Conservation (phyloP, 2,113 vertebrate genomes). For the Calonectris borealis region DNA sequence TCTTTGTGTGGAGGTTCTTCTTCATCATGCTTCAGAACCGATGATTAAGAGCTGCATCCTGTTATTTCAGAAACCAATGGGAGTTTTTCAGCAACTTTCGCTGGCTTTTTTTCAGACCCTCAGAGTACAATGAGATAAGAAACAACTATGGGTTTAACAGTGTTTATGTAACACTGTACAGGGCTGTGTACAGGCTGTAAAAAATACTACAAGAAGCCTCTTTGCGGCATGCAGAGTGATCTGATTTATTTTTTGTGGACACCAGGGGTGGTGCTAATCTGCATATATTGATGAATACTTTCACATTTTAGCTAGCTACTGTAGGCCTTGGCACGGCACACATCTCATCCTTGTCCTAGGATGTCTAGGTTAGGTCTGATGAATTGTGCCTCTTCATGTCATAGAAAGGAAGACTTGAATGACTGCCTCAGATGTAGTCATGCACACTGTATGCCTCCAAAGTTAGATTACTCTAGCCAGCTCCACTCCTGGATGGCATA, state of each 20-base stretch:
- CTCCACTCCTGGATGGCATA: background rate
- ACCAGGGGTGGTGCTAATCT: background rate
- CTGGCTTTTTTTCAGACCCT: background rate
- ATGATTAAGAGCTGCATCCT: background rate
- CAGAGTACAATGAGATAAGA: background rate
- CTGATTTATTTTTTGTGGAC: background rate
- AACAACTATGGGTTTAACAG: background rate
- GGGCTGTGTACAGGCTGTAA: background rate
- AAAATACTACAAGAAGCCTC: background rate
- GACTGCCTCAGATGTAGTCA: background rate
- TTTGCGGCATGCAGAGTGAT: background rate
- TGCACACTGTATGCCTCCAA: background rate
- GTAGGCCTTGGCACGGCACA: rapidly evolving
- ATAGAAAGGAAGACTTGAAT: background rate
- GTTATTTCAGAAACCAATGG: background rate
- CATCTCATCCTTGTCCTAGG: background rate
- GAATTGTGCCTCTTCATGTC: background rate
- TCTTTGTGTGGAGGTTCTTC: background rate
- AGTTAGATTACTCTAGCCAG: background rate
- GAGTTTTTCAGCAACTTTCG: background rate
- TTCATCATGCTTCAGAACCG: background rate
- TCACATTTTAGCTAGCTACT: background rate
- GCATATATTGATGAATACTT: background rate
- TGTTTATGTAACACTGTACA: too few species aligned
- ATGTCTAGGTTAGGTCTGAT: background rate